These are phyloP conservation scores for Cephalopachus bancanus DNA, from an alignment of 2,797 vertebrate species.

Conservation along the genomic window DNA sequence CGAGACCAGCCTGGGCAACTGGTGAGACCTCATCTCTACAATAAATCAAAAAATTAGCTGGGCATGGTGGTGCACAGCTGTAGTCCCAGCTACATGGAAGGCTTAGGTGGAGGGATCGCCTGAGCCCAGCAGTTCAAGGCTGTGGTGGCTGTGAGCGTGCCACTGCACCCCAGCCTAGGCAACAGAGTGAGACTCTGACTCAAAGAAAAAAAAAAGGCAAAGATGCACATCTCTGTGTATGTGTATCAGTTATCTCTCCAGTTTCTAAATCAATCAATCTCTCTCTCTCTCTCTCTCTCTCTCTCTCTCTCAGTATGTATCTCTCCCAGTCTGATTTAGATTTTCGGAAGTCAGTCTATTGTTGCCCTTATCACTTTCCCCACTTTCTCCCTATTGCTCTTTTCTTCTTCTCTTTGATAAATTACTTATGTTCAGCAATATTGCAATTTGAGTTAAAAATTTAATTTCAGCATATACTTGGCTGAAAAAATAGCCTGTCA, in stretches of 20 bases:
- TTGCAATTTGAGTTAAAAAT: conserved; percentile 45
- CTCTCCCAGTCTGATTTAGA: background rate
- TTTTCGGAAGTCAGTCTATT: background rate
- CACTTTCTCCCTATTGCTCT: background rate
- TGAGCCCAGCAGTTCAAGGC: too few relatives aligned
- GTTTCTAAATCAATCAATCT: background rate
- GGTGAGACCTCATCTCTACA: too few relatives aligned
- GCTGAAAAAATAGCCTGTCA: conserved; percentile 33
- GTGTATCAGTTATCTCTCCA: background rate
- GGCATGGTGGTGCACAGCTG: too few relatives aligned
- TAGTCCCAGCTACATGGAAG: too few relatives aligned
- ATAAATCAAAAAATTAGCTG: too few relatives aligned
- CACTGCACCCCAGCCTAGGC: too few relatives aligned
- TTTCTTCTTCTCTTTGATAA: conserved; percentile 43
- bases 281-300: background rate
- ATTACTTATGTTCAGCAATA: conserved; percentile 28
- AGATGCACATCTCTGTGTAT: background rate
- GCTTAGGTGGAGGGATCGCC: too few relatives aligned
- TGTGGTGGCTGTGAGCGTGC: too few relatives aligned
- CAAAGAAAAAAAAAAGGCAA: background rate
- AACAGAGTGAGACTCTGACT: too few relatives aligned
- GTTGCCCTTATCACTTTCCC: background rate
- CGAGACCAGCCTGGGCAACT: too few relatives aligned
- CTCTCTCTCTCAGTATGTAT: background rate
- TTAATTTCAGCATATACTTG: conserved; percentile 36